Evolutionary conservation across 2,797 vertebrate genomes (phyloP), one percentile per base, ranked within the genome.

Genomic region (Ataeniobius toweri): DNA sequence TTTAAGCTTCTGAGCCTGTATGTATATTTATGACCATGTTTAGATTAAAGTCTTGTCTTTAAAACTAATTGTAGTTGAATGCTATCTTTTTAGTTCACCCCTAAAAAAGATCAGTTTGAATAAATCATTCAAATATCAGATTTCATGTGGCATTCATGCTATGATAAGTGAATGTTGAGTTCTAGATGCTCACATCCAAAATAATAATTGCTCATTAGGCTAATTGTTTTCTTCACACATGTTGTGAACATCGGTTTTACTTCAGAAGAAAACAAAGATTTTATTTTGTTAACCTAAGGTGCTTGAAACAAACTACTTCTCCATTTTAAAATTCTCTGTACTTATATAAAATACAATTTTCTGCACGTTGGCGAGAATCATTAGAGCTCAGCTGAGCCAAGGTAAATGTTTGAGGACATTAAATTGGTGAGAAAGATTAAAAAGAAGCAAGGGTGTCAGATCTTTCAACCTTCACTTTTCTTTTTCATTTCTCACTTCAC

Each of bases 401-500:
- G 44, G 59, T 59, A 87, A 87, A 76, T 73, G 77, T 61, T 78
- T 65, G 61, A 72, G 78, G 80, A 70, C 20, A 78, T 74, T 73
- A 77, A 87, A 72, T 31, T 50, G 20, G 81, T 78, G 69, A 59
- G 74, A 67, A 75, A 67, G 24, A 5, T 73, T 79, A 82, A 82
- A 83, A 74, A 28, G n/a, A 82, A 75, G 77, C 85, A 82, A 36
- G 28, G 77, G 41, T 79, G 22, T 86, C 69, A 39, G 72, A 76
- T 86, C 78, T 85, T 85, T 83, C 79, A 80, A 88, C 74, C 70
- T 82, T 74, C 74, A 56, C 63, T 69, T 69, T 87, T 53, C 26
- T 85, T 83, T 83, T 88, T 83, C 46, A 88, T 91, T 88, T 89
- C 86, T 87, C 87, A 90, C 83, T 91, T 90, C 41, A 68, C 16